Evolutionary conservation across 2,113 vertebrate species (phyloP).

Genomic region (Tringa solitaria): DNA sequence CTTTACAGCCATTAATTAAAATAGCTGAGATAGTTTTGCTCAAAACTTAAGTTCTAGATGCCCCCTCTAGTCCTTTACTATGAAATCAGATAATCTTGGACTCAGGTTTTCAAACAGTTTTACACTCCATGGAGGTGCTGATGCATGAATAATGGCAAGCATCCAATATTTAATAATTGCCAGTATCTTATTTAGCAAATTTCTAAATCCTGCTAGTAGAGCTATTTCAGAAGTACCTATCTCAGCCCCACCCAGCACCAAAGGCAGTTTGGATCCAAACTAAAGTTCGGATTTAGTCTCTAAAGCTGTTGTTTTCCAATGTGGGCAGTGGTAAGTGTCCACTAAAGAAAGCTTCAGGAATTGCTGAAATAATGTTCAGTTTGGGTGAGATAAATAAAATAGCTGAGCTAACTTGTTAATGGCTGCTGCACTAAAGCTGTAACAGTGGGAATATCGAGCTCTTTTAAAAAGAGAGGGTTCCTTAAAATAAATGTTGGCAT

Average conservation of each 20-base stretch:
- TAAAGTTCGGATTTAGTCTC: conserved; percentile 19
- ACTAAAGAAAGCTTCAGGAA: background rate
- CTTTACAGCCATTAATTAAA: conserved; percentile 75
- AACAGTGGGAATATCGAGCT: background rate
- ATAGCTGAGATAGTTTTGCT: conserved; percentile 58
- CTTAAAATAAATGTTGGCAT: conserved; percentile 4
- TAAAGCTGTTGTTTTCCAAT: background rate
- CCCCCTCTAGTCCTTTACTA: conserved; percentile 49
- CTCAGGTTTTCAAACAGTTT: conserved; percentile 70
- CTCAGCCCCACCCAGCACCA: background rate
- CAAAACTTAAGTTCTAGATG: conserved; percentile 56
- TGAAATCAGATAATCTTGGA: conserved; percentile 43
- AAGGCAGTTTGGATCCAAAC: background rate
- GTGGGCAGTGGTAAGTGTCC: background rate
- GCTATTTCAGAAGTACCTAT: conserved; percentile 23
- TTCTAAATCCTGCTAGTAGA: conserved; percentile 43
- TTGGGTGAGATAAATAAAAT: background rate
- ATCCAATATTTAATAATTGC: conserved; percentile 50
- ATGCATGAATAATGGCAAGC: conserved; percentile 66
- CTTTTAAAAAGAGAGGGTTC: background rate
- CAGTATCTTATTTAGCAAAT: conserved; percentile 30
- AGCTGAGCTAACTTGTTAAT: background rate
- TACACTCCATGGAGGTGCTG: conserved; percentile 60
- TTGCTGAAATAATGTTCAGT: background rate
- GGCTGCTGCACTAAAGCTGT: background rate